phyloP scores from a whole-genome alignment of 2,888 invertebrate species.

The Tetanocera ferruginea region DNA sequence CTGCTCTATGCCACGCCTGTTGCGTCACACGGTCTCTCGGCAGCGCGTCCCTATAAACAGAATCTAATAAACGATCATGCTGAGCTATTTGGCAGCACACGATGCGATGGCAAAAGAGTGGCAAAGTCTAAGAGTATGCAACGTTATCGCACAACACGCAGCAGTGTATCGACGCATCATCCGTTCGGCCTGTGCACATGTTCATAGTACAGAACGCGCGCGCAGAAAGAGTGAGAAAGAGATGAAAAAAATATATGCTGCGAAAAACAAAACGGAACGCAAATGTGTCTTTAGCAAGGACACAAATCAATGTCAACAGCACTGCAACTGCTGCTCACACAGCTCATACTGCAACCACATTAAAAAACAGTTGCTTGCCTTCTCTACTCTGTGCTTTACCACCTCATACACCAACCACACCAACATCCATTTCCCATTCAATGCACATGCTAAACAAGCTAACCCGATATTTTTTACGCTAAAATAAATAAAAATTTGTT shows the following conservation, averaged over 20 bases:
- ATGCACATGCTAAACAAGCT: constrained; percentile 8
- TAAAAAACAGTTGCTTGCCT: neutral
- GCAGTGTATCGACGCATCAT: constrained; percentile 65
- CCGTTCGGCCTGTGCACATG: constrained; percentile 69
- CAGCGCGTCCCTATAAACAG: constrained; percentile 58
- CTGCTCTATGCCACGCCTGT: constrained; percentile 62
- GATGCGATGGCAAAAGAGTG: constrained; percentile 33
- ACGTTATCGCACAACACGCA: constrained; percentile 57
- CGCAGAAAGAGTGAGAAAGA: constrained; percentile 4
- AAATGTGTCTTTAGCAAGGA: neutral
- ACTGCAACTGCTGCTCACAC: neutral
- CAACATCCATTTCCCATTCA: neutral
- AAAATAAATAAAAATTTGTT: neutral
- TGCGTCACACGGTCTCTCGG: constrained; percentile 37
- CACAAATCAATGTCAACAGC: constrained; percentile 1
- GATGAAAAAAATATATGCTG: neutral
- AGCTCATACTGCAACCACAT: constrained; percentile 4
- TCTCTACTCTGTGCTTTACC: neutral
- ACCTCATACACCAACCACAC: constrained; percentile 5
- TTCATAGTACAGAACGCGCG: constrained; percentile 64
- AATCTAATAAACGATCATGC: constrained; percentile 61
- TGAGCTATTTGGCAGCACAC: constrained; percentile 55
- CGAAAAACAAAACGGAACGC: neutral
- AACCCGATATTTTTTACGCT: neutral
- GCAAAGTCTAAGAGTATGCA: constrained; percentile 27